These are phyloP conservation scores for Andrena minutula DNA, from an alignment of 2,888 invertebrate species.

Conservation along the genomic window DNA sequence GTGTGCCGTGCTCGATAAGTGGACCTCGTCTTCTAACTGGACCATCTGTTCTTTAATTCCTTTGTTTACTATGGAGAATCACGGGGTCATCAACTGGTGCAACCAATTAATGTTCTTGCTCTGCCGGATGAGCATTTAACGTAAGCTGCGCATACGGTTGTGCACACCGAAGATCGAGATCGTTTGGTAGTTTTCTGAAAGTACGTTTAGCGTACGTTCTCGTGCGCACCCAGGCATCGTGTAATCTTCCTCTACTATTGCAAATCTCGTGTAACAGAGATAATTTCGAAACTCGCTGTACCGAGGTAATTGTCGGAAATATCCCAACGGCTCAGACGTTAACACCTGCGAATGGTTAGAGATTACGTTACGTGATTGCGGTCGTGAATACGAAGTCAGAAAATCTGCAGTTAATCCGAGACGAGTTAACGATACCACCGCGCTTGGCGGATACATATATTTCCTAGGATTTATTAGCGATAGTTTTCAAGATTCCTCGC, in stretches of 20 bases:
- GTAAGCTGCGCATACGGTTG: neutral
- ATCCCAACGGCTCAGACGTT: neutral
- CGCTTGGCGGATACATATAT: neutral
- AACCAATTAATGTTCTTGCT: neutral
- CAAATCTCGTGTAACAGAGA: neutral
- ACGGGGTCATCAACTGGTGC: neutral
- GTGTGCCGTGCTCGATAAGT: slow-evolving; percentile 32
- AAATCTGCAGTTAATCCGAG: slow-evolving; percentile 4
- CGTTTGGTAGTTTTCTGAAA: too few species aligned
- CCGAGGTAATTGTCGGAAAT: slow-evolving; percentile 2
- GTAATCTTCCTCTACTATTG: neutral
- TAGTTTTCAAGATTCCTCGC: slow-evolving; percentile 28
- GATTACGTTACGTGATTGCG: slow-evolving; percentile 1
- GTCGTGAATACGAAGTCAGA: neutral
- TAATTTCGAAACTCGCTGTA: slow-evolving; percentile 16
- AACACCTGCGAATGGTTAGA: neutral
- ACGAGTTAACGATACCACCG: neutral
- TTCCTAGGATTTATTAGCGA: slow-evolving; percentile 16
- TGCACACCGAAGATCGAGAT: neutral
- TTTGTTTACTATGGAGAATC: slow-evolving; percentile 28
- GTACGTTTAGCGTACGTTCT: too few species aligned
- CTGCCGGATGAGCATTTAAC: neutral
- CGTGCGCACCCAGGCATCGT: neutral
- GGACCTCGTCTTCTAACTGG: neutral
- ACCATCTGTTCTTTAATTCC: slow-evolving; percentile 9